phyloP scores from a whole-genome alignment of 2,888 invertebrate species.

The Trichogramma dendrolimi region DNA sequence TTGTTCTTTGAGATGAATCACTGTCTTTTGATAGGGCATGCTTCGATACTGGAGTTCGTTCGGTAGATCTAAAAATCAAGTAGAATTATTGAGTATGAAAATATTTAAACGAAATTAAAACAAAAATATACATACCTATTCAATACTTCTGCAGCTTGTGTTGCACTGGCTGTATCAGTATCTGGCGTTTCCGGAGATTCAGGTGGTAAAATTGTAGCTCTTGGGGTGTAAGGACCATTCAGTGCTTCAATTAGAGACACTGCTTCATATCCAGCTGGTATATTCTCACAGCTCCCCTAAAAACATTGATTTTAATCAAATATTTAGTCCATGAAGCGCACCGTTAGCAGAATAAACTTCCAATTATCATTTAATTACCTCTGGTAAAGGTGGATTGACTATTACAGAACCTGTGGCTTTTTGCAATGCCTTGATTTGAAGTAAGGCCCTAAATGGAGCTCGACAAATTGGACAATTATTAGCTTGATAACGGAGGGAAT shows the following conservation, averaged over 20 bases:
- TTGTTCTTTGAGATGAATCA: slow-evolving; percentile 44
- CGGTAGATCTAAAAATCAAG: slow-evolving; percentile 39
- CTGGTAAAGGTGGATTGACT: slow-evolving; percentile 58
- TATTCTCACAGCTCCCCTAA: slow-evolving; percentile 73
- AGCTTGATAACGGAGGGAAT: slow-evolving; percentile 92
- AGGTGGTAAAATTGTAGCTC: slow-evolving; percentile 50
- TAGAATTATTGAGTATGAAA: not conserved
- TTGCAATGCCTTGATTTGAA: slow-evolving; percentile 92
- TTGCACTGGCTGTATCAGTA: slow-evolving; percentile 60
- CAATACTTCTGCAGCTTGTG: slow-evolving; percentile 66
- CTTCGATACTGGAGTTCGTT: slow-evolving; percentile 46
- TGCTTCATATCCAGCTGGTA: slow-evolving; percentile 89
- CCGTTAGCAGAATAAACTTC: not conserved
- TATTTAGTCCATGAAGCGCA: slow-evolving; percentile 7
- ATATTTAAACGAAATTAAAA: slow-evolving; percentile 5
- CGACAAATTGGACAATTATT: slow-evolving; percentile 99
- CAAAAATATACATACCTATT: slow-evolving; percentile 53
- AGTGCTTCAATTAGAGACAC: slow-evolving; percentile 92
- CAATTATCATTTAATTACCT: slow-evolving; percentile 51
- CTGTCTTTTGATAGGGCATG: slow-evolving; percentile 42
- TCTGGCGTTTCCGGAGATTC: slow-evolving; percentile 59
- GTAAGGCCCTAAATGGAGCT: slow-evolving; percentile 93
- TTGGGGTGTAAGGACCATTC: slow-evolving; percentile 78
- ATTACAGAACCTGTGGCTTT: slow-evolving; percentile 59
- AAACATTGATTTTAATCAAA: slow-evolving; percentile 11